Conservation (phyloP, 1,140 invertebrate genomes). For the Drosophila pectinifera region DNA sequence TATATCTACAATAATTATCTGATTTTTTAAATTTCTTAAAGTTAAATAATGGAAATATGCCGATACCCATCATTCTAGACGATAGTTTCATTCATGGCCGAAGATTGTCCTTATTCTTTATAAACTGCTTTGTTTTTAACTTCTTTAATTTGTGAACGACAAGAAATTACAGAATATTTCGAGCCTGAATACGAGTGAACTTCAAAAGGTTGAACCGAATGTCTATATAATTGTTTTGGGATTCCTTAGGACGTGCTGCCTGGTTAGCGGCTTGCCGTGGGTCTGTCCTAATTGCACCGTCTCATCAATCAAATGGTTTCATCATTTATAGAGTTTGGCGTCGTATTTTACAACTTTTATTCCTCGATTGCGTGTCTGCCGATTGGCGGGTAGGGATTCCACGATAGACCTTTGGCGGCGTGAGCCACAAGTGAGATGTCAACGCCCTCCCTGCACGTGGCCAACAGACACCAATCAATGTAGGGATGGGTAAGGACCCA, state of each 20-base stretch:
- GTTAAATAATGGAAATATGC: too few species aligned
- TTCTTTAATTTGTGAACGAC: not conserved
- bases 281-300: not conserved
- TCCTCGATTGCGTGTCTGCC: conserved; percentile 39
- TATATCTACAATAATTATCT: too few species aligned
- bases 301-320: conserved; percentile 51
- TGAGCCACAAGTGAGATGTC: conserved; percentile 59
- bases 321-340: conserved; percentile 30
- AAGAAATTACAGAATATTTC: not conserved
- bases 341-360: conserved; percentile 48
- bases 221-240: not conserved
- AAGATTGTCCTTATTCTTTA: not conserved
- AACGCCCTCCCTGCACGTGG: conserved; percentile 41
- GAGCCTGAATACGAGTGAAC: not conserved
- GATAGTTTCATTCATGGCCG: too few species aligned
- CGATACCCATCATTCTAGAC: too few species aligned
- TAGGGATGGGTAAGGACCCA: not conserved
- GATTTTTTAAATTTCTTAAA: too few species aligned
- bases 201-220: not conserved
- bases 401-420: conserved; percentile 2
- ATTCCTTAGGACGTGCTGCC: not conserved
- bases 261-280: conserved; percentile 3
- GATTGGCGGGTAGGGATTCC: conserved; percentile 1
- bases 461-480: conserved; percentile 29
- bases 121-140: not conserved